phyloP scores from a whole-genome alignment of 2,113 vertebrate species.

The Rhodinocichla rosea region DNA sequence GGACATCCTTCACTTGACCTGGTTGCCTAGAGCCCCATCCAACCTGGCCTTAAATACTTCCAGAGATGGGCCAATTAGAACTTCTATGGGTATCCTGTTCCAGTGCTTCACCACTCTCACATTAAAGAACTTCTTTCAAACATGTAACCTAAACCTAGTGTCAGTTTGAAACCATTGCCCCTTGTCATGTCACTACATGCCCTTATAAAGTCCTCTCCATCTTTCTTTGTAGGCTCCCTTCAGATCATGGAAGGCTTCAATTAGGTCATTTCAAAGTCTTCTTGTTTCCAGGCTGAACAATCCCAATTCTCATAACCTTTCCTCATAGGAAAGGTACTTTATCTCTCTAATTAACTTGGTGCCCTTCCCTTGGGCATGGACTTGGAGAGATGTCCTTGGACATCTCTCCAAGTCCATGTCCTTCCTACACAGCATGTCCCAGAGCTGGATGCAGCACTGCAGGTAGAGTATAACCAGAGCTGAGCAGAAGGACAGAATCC shows the following conservation, averaged over 20 bases:
- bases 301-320: neutral
- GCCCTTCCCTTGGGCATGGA: neutral
- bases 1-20: neutral
- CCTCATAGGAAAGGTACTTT: neutral
- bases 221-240: neutral
- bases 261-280: neutral
- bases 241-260: neutral
- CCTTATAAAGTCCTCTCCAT: neutral
- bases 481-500: neutral
- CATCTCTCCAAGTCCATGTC: neutral
- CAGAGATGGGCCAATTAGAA: neutral
- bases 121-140: neutral
- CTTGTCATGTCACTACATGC: neutral
- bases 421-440: neutral
- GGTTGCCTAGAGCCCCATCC: neutral
- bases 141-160: neutral
- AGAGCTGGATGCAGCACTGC: neutral
- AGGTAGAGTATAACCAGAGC: neutral
- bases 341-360: neutral
- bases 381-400: too few relatives aligned
- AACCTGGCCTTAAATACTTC: neutral
- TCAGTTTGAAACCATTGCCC: neutral
- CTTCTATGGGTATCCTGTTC: neutral
- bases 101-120: neutral
- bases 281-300: neutral